A percentile compares a stretch with the other conserved stretches of the same genome.
Evolutionary conservation across 2,113 vertebrate genomes (phyloP).

Genomic region (Ailurus styani): DNA sequence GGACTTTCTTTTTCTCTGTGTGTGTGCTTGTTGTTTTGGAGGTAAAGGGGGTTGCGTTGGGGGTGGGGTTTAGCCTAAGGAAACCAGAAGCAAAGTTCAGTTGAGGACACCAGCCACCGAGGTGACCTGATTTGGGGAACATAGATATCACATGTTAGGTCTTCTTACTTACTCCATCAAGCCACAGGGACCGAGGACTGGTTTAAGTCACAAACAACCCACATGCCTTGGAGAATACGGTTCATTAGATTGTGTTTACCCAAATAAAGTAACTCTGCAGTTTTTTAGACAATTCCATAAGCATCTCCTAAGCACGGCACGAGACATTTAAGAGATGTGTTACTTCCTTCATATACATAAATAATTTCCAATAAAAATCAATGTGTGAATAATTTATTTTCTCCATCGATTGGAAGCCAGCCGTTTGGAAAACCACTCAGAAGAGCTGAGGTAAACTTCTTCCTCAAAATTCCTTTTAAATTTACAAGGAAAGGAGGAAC

Average conservation of each 20-base stretch:
- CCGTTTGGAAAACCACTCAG: background rate
- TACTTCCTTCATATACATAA: constrained; percentile 41
- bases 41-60: too few relatives aligned
- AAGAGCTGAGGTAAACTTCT: background rate
- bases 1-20: background rate
- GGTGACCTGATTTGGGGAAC: background rate
- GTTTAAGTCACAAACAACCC: background rate
- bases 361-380: background rate
- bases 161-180: rapidly evolving
- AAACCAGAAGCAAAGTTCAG: background rate
- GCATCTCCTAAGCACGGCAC: background rate
- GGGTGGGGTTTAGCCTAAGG: background rate
- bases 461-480: background rate
- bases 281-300: background rate
- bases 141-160: background rate
- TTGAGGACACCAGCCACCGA: background rate
- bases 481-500: constrained; percentile 13
- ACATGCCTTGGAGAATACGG: background rate
- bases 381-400: background rate
- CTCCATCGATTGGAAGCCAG: background rate
- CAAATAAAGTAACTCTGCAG: background rate
- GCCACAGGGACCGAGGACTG: background rate
- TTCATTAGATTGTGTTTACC: background rate
- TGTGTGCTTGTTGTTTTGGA: too few relatives aligned
- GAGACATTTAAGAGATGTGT: constrained; percentile 46